phyloP scores from a whole-genome alignment of 2,888 invertebrate species.

The Bombylius discolor region DNA sequence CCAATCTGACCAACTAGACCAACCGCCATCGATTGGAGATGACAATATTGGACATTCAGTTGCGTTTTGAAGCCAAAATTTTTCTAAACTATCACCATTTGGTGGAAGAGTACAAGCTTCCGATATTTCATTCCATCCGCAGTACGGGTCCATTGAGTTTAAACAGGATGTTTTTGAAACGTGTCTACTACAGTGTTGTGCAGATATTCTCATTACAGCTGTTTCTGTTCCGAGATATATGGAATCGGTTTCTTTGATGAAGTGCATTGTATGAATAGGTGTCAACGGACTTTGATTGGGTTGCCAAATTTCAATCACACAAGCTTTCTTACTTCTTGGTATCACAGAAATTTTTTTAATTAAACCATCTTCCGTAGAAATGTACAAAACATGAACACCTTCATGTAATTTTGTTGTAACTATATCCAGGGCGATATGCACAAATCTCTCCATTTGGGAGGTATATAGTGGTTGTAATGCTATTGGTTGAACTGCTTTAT shows the following conservation, averaged over 20 bases:
- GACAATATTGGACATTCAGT: slow-evolving; percentile 54
- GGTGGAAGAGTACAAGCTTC: slow-evolving; percentile 63
- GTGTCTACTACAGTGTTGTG: slow-evolving; percentile 67
- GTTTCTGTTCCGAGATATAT: slow-evolving; percentile 62
- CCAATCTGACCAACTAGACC: slow-evolving; percentile 84
- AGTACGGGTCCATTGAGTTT: slow-evolving; percentile 83
- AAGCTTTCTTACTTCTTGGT: slow-evolving; percentile 56
- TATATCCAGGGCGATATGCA: slow-evolving; percentile 70
- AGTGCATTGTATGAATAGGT: slow-evolving; percentile 54
- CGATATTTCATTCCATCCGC: slow-evolving; percentile 77
- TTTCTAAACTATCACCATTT: slow-evolving; percentile 44
- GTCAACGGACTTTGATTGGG: slow-evolving; percentile 42
- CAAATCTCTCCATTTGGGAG: slow-evolving; percentile 56
- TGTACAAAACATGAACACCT: slow-evolving; percentile 64
- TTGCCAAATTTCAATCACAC: slow-evolving; percentile 76
- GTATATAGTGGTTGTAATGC: slow-evolving; percentile 55
- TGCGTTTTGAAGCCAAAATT: slow-evolving; percentile 63
- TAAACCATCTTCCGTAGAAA: slow-evolving; percentile 60
- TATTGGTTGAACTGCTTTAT: slow-evolving; percentile 66
- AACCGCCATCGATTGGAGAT: slow-evolving; percentile 65
- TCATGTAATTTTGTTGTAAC: slow-evolving; percentile 57
- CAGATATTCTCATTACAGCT: slow-evolving; percentile 57
- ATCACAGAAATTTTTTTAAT: slow-evolving; percentile 71
- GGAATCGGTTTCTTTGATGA: slow-evolving; percentile 67
- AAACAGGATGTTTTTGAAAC: slow-evolving; percentile 56